Evolutionary conservation across 2,113 vertebrate species (phyloP).

Genomic region (Tautogolabrus adspersus): DNA sequence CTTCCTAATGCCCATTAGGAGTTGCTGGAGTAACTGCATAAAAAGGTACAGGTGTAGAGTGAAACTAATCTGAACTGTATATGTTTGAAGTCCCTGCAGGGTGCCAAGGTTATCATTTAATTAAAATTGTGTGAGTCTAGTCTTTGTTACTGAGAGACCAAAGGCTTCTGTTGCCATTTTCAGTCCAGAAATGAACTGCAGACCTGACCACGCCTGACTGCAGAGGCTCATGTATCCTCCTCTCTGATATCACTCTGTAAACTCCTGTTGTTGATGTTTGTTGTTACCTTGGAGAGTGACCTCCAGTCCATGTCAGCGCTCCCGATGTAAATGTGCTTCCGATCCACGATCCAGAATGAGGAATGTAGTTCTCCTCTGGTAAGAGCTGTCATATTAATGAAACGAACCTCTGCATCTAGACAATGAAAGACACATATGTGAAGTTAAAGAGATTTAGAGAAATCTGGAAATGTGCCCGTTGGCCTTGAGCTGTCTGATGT

Average conservation of each 20-base stretch:
- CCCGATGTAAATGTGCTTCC: conserved; percentile 92
- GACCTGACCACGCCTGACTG: background rate
- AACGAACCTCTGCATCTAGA: conserved; percentile 88
- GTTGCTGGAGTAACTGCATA: conserved; percentile 9
- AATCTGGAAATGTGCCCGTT: conserved; percentile 21
- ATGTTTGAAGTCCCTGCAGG: background rate
- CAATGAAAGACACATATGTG: conserved; percentile 40
- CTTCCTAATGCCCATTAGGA: conserved; percentile 7
- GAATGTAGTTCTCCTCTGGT: conserved; percentile 91
- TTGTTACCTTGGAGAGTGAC: conserved; percentile 88
- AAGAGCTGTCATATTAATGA: conserved; percentile 92
- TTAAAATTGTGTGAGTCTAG: conserved; percentile 2
- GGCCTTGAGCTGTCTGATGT: conserved; percentile 17
- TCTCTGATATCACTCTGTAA: background rate
- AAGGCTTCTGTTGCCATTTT: background rate
- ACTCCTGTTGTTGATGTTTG: conserved; percentile 11
- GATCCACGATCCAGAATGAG: conserved; percentile 94
- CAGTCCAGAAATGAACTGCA: conserved; percentile 1
- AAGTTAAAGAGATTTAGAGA: conserved; percentile 26
- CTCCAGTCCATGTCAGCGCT: conserved; percentile 92
- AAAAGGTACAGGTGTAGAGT: conserved; percentile 8
- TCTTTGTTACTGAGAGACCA: conserved; percentile 7
- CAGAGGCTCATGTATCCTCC: conserved; percentile 3
- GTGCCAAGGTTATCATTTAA: conserved; percentile 40
- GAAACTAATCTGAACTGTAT: conserved; percentile 22